Base-by-base conservation (phyloP, 2,113 vertebrate genomes). In the Xenopus tropicalis region DNA sequence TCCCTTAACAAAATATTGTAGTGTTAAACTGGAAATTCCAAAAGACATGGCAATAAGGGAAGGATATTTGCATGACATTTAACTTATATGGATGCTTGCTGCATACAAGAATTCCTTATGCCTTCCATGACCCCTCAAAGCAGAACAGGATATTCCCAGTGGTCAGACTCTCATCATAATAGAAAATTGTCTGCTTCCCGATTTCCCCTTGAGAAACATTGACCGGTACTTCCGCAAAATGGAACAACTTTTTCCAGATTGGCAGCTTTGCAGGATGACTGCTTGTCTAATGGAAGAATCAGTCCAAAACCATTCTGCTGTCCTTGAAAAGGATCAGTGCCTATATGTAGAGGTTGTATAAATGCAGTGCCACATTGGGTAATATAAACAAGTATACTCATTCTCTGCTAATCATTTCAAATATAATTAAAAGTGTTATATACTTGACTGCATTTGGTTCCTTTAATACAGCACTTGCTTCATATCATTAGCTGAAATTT, bases 211-310 rank as follows among this genome's bases (percentile, higher is more conserved):
- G 72, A 75, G 66, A 51, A 69, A 69, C 58, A 61, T 62, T 51
- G 44, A 75, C 57, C 66, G 29, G 16, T 63, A 42, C 66, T 69
- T 75, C 73, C 46, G 62, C 66, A 43, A 51, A 75, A 56, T 62
- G 66, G 73, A 75, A 75, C 66, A 75, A 66, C 64, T 68, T 68
- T 68, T 74, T 74, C 56, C 65, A 74, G 68, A 74, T 74, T 68
- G 72, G 72, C 72, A 68, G 68, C 72, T 74, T 68, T 74, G 72
- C 72, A 74, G 72, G 72, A 68, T 68, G 72, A 74, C 72, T 74
- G 72, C 73, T 69, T 69, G 73, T 63, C 59, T 69, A 69, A 75
- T 75, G 66, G 73, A 75, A 75, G 73, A 75, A 75, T 69, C 25
- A 61, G 72, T 74, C 63, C 69, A 62, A 44, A 75, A 63, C 68